phyloP scores from a whole-genome alignment of 2,888 invertebrate genomes.

The Plusia festucae region DNA sequence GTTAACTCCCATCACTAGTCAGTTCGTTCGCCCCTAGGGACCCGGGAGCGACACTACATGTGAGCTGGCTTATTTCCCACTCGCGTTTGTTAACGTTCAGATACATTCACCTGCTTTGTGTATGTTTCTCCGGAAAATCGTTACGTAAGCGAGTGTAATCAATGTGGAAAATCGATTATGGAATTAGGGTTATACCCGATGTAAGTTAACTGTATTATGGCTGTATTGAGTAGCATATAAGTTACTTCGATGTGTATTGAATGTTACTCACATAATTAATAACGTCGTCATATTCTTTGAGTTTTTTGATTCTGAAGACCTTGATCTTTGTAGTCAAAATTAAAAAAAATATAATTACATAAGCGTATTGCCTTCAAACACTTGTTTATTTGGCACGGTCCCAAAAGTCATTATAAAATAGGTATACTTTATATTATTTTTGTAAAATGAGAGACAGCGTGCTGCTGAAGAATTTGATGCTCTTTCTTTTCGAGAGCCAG shows the following conservation, averaged over 20 bases:
- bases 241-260: background rate
- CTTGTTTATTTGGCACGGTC: too few relatives aligned
- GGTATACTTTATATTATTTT: too few relatives aligned
- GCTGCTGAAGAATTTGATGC: too few relatives aligned
- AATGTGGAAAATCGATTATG: conserved; percentile 47
- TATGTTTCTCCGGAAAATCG: conserved; percentile 33
- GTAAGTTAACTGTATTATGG: background rate
- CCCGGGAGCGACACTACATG: conserved; percentile 46
- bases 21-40: conserved; percentile 28
- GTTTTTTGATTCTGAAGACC: too few relatives aligned
- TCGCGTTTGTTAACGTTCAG: conserved; percentile 57
- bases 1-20: conserved; percentile 28
- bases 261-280: too few relatives aligned
- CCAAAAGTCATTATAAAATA: too few relatives aligned
- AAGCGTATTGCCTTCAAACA: too few relatives aligned
- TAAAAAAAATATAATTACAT: too few relatives aligned
- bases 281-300: too few relatives aligned
- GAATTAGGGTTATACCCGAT: conserved; percentile 38
- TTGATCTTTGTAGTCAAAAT: too few relatives aligned
- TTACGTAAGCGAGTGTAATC: conserved; percentile 39
- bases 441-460: too few relatives aligned
- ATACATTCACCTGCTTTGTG: conserved; percentile 49
- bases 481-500: too few relatives aligned
- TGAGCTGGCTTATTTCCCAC: conserved; percentile 60
- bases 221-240: background rate